Evolutionary conservation across 2,113 vertebrate genomes (phyloP).

Genomic region (Excalfactoria chinensis): DNA sequence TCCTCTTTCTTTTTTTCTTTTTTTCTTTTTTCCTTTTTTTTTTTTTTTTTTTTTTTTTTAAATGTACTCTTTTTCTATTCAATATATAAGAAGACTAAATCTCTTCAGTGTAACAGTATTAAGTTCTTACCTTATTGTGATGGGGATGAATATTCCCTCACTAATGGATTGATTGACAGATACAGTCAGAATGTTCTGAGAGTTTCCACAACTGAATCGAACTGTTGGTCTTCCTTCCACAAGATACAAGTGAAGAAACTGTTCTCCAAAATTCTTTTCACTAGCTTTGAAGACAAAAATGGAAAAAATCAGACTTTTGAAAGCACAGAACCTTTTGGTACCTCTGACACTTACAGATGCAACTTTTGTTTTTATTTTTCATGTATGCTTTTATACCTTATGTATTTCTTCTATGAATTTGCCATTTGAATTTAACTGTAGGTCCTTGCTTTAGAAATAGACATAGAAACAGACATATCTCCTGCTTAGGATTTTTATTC

Average conservation of each 20-base stretch:
- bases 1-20: neutral
- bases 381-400: neutral
- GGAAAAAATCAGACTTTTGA: neutral
- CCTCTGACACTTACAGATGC: neutral
- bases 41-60: neutral
- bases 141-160: conserved; percentile 68
- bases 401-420: neutral
- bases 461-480: neutral
- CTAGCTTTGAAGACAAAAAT: conserved; percentile 76
- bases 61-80: neutral
- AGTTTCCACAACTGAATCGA: conserved; percentile 79
- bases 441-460: neutral
- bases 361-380: neutral
- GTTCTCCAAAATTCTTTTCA: conserved; percentile 79
- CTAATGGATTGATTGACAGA: conserved; percentile 73
- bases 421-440: neutral
- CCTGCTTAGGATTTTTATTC: neutral
- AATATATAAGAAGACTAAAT: neutral
- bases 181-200: conserved; percentile 75
- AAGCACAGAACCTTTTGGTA: neutral
- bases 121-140: conserved; percentile 80
- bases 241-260: conserved; percentile 88
- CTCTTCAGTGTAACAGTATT: neutral
- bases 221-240: conserved; percentile 80
- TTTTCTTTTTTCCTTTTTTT: no score